Conservation (phyloP, 2,888 invertebrate genomes). For the Apodemia zela region DNA sequence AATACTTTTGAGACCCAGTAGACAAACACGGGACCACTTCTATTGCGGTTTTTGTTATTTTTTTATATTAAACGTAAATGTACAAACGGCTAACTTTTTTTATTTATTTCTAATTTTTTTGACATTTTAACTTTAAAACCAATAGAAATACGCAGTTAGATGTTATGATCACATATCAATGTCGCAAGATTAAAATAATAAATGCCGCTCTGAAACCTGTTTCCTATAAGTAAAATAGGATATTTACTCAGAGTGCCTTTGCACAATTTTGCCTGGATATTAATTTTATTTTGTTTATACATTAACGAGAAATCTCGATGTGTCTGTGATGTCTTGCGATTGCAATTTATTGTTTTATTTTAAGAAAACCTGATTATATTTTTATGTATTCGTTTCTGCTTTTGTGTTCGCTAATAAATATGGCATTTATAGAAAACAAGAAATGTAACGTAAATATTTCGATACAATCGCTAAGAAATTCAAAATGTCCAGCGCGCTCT, state of each 20-base stretch:
- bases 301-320: constrained; percentile 51
- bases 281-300: constrained; percentile 49
- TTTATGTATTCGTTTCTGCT: constrained; percentile 40
- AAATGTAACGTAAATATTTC: constrained; percentile 44
- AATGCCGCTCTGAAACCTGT: constrained; percentile 5
- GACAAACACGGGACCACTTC: too few species aligned
- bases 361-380: not conserved
- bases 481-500: constrained; percentile 4
- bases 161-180: not conserved
- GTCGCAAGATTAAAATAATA: not conserved
- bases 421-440: constrained; percentile 32
- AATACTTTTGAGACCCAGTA: too few species aligned
- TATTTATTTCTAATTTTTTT: not conserved
- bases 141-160: not conserved
- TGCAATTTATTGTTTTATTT: not conserved
- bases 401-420: constrained; percentile 34
- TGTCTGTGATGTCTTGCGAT: not conserved
- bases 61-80: too few species aligned
- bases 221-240: not conserved
- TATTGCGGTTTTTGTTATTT: too few species aligned
- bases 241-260: constrained; percentile 33
- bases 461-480: constrained; percentile 32
- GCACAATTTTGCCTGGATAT: constrained; percentile 52
- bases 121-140: too few species aligned
- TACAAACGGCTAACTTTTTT: not conserved